Evolutionary conservation across 2,888 invertebrate genomes (phyloP).

Genomic region (Fragum sueziense): DNA sequence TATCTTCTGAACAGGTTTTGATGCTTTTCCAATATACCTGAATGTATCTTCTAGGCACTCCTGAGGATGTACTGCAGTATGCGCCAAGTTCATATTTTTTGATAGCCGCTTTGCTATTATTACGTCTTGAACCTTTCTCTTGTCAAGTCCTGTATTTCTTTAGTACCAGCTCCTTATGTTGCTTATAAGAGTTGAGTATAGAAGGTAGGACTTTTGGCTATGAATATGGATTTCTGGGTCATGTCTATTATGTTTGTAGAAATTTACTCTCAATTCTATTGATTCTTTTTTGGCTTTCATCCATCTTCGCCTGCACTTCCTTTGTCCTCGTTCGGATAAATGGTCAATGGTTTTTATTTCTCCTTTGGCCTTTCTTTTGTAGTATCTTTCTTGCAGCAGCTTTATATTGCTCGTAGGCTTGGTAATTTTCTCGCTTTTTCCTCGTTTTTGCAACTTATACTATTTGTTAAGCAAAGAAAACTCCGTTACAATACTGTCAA

Average conservation of each 20-base stretch:
- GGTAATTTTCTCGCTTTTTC: constrained; percentile 11
- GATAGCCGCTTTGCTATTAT: constrained; percentile 1
- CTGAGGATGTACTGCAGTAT: neutral
- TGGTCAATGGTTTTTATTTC: constrained; percentile 3
- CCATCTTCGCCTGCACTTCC: constrained; percentile 11
- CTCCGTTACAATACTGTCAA: neutral
- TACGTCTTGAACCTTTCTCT: constrained; percentile 9
- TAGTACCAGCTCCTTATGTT: constrained; percentile 22
- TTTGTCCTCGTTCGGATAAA: constrained; percentile 3
- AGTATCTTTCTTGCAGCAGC: constrained; percentile 13
- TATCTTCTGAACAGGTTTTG: neutral
- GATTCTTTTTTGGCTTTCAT: constrained; percentile 5
- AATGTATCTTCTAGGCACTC: constrained; percentile 6
- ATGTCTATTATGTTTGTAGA: neutral
- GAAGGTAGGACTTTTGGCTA: constrained; percentile 11
- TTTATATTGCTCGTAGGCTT: constrained; percentile 8
- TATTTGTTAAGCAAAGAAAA: neutral
- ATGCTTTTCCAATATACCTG: neutral
- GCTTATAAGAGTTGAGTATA: constrained; percentile 9
- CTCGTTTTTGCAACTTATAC: neutral
- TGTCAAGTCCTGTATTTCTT: constrained; percentile 8
- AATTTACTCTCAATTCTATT: constrained; percentile 2
- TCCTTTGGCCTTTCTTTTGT: constrained; percentile 11
- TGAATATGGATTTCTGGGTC: neutral
- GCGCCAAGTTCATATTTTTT: constrained; percentile 15